Conservation (phyloP, 1,140 invertebrate genomes). For the Neoseiulus cucumeris region DNA sequence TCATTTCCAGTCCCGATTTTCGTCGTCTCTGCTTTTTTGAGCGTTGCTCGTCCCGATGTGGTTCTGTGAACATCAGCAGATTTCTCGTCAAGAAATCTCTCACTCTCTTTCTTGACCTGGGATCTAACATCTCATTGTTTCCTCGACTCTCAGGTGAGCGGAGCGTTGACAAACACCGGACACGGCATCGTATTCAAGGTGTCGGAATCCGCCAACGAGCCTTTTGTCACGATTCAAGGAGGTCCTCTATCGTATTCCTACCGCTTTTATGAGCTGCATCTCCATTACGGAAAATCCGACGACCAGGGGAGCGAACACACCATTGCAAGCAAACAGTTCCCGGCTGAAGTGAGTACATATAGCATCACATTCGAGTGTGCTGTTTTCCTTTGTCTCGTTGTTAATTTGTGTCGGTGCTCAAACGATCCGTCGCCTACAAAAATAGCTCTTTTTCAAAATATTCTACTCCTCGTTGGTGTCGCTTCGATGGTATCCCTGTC, state of each 20-base stretch:
- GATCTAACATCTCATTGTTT: too few relatives aligned
- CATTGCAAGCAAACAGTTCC: slow-evolving; percentile 75
- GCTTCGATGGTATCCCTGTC: too few relatives aligned
- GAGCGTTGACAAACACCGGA: slow-evolving; percentile 65
- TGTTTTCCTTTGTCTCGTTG: neutral
- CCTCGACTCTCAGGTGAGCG: slow-evolving; percentile 47
- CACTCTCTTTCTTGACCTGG: too few relatives aligned
- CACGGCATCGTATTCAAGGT: slow-evolving; percentile 34
- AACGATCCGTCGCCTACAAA: too few relatives aligned
- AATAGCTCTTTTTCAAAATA: too few relatives aligned
- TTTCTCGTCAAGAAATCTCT: too few relatives aligned
- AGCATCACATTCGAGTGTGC: neutral
- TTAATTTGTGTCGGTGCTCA: too few relatives aligned
- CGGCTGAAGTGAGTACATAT: slow-evolving; percentile 69
- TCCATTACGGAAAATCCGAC: slow-evolving; percentile 74
- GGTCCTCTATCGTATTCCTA: slow-evolving; percentile 72
- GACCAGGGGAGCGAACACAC: slow-evolving; percentile 75
- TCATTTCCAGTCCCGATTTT: too few relatives aligned
- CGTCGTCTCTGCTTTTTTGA: too few relatives aligned
- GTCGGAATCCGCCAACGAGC: neutral
- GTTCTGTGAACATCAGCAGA: too few relatives aligned
- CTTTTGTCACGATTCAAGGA: slow-evolving; percentile 67
- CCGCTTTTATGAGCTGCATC: slow-evolving; percentile 79
- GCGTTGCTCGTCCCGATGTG: too few relatives aligned
- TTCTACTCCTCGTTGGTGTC: too few relatives aligned